Conservation (phyloP, 1,140 invertebrate species). For the Drosophila orosa region DNA sequence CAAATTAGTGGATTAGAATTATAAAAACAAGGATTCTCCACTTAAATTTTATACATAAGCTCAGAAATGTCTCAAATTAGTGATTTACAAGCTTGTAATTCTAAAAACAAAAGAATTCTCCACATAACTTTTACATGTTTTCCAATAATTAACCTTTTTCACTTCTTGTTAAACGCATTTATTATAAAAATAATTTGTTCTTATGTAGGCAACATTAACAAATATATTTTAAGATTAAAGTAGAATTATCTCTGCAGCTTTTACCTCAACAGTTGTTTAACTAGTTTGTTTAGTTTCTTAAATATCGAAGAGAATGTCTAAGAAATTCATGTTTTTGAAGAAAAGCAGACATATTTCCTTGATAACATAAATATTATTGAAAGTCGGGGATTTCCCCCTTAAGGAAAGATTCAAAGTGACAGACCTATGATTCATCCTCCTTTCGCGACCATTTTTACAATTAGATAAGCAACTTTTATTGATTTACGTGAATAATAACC, state of each 20-base stretch:
- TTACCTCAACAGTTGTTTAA: too few species aligned
- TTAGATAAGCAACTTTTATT: slow-evolving; percentile 40
- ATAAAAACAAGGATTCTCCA: too few species aligned
- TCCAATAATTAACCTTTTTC: not conserved
- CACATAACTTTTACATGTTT: not conserved
- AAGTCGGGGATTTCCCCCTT: not conserved
- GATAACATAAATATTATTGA: not conserved
- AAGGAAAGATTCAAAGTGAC: not conserved
- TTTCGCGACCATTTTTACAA: slow-evolving; percentile 10
- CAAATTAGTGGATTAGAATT: too few species aligned
- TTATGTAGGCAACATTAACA: slow-evolving; percentile 1
- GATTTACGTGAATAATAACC: slow-evolving; percentile 12
- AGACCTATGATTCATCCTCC: slow-evolving; percentile 1
- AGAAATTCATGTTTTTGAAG: not conserved
- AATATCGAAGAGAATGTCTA: not conserved
- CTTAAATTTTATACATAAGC: too few species aligned
- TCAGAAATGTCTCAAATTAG: too few species aligned
- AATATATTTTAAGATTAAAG: too few species aligned
- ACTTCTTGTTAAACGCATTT: not conserved
- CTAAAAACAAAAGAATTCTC: too few species aligned
- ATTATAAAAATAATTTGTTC: slow-evolving; percentile 8
- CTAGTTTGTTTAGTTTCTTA: not conserved
- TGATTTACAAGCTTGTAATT: too few species aligned
- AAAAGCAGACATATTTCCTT: not conserved
- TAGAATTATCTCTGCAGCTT: not conserved